Evolutionary conservation across 2,888 invertebrate species (phyloP).

Genomic region (Plebejus anna): DNA sequence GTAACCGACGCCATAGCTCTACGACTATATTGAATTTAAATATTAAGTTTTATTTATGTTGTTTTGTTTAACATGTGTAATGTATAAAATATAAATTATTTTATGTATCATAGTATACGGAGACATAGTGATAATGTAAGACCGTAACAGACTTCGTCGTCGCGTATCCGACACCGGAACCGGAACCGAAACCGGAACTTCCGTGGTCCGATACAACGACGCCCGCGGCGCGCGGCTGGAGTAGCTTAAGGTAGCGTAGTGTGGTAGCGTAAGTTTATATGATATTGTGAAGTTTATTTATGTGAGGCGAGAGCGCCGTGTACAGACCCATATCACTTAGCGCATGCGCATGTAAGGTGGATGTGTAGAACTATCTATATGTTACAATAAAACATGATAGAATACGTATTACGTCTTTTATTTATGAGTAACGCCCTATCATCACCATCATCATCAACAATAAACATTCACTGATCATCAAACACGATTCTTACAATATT

Average conservation of each 20-base stretch:
- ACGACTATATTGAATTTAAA: constrained; percentile 1
- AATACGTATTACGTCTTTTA: constrained; percentile 50
- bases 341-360: constrained; percentile 69
- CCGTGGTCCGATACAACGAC: constrained; percentile 4
- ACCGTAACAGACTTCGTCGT: constrained; percentile 14
- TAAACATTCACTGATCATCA: too few relatives aligned
- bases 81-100: constrained; percentile 29
- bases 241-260: constrained; percentile 34
- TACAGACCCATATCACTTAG: constrained; percentile 73
- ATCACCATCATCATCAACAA: background rate
- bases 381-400: constrained; percentile 76
- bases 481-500: too few relatives aligned
- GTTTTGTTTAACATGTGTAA: constrained; percentile 20
- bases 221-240: constrained; percentile 32
- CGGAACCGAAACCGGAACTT: background rate
- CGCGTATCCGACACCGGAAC: background rate
- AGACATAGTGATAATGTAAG: background rate
- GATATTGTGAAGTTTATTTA: constrained; percentile 46
- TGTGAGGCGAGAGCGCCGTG: constrained; percentile 47
- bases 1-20: background rate
- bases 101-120: constrained; percentile 20
- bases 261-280: constrained; percentile 42
- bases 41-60: constrained; percentile 28
- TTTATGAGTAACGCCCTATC: constrained; percentile 39
- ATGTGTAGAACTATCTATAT: constrained; percentile 75